Conservation (phyloP, 2,113 vertebrate genomes). For the Cromileptes altivelis region DNA sequence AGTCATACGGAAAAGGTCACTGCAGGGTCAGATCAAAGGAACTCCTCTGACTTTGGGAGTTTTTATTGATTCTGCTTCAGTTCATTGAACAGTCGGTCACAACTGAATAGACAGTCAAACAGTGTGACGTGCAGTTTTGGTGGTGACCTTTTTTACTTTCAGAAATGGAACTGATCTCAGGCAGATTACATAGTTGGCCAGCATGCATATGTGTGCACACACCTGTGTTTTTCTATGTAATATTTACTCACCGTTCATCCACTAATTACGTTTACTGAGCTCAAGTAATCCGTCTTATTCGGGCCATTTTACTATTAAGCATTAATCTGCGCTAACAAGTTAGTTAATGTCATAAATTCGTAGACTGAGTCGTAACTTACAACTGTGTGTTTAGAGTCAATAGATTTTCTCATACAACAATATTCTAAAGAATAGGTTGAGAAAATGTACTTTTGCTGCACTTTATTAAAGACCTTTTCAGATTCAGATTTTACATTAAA, state of each 20-base stretch:
- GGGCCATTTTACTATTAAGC: neutral
- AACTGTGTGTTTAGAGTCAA: neutral
- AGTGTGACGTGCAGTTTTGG: constrained; percentile 51
- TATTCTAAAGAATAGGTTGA: neutral
- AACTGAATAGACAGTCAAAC: constrained; percentile 70
- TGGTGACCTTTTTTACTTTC: constrained; percentile 36
- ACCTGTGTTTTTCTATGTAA: constrained; percentile 30
- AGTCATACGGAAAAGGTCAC: constrained; percentile 83
- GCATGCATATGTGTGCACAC: neutral
- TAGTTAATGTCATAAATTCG: neutral
- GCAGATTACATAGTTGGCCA: constrained; percentile 33
- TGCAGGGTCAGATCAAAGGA: constrained; percentile 83
- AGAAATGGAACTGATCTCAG: constrained; percentile 46
- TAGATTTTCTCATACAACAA: neutral
- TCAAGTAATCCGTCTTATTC: constrained; percentile 29
- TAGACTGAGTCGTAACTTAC: neutral
- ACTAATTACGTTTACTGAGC: constrained; percentile 31
- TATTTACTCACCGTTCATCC: constrained; percentile 37
- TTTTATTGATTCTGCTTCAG: constrained; percentile 81
- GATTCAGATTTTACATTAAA: no score
- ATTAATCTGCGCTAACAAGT: constrained; percentile 1
- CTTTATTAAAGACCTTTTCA: no score
- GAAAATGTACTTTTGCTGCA: no score
- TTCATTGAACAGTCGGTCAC: constrained; percentile 73
- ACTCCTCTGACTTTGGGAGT: constrained; percentile 71